phyloP scores from a whole-genome alignment of 2,888 invertebrate genomes.

The Calameuta pallipes region DNA sequence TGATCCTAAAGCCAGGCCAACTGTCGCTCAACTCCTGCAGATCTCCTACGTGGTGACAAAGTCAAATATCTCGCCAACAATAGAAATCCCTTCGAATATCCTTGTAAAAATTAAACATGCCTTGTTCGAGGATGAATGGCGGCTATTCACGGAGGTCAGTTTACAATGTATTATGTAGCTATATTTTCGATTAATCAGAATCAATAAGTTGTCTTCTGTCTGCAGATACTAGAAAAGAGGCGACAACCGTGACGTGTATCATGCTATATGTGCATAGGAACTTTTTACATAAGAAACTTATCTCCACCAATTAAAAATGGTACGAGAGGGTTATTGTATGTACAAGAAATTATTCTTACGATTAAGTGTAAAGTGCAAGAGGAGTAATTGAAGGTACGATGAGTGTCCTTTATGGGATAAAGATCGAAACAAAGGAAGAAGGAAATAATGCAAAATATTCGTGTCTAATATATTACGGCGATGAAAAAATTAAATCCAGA shows the following conservation, averaged over 20 bases:
- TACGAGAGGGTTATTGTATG: background rate
- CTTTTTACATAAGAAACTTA: background rate
- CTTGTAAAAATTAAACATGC: constrained; percentile 53
- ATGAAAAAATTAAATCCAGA: background rate
- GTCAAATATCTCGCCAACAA: constrained; percentile 21
- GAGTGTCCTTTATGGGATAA: background rate
- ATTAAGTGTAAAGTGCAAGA: background rate
- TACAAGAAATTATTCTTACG: background rate
- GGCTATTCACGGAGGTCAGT: constrained; percentile 51
- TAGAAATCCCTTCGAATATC: constrained; percentile 45
- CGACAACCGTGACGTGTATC: constrained; percentile 8
- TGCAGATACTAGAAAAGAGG: constrained; percentile 32
- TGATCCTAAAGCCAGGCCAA: constrained; percentile 79
- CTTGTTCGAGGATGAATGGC: constrained; percentile 57
- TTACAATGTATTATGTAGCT: background rate
- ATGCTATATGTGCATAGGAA: background rate
- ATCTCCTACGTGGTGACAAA: constrained; percentile 62
- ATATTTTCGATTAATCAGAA: background rate
- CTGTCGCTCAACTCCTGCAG: constrained; percentile 78
- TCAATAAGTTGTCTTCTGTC: constrained; percentile 11
- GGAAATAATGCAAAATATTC: background rate
- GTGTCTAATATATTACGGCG: background rate
- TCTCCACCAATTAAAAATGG: background rate
- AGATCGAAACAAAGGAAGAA: background rate
- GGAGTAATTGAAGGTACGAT: background rate